phyloP scores from a whole-genome alignment of 2,113 vertebrate genomes.

The Rhinoderma darwinii region DNA sequence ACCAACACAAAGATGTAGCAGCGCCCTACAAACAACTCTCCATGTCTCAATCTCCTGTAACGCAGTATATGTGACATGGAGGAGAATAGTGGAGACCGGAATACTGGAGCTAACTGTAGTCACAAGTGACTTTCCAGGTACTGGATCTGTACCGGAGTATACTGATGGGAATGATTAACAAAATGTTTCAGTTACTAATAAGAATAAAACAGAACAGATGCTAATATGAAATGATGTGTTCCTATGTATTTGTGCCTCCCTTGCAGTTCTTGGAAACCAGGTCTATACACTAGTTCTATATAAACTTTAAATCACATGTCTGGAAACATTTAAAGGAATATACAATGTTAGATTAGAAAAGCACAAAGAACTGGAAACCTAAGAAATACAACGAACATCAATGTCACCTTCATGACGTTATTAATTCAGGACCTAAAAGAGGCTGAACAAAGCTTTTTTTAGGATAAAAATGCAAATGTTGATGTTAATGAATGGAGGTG shows the following conservation, averaged over 20 bases:
- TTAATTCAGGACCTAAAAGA: neutral
- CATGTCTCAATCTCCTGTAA: too few species aligned
- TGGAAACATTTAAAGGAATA: neutral
- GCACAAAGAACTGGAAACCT: neutral
- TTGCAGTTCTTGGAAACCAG: neutral
- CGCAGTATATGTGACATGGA: too few species aligned
- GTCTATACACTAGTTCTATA: neutral
- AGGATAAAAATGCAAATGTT: conserved; percentile 10
- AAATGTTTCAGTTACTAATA: neutral
- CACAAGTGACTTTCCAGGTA: too few species aligned
- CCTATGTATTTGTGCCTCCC: neutral
- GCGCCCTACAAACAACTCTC: too few species aligned
- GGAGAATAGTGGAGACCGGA: too few species aligned
- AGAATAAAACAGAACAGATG: neutral
- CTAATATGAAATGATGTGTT: neutral
- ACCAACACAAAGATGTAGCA: too few species aligned
- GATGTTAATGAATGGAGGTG: neutral
- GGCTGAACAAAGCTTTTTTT: neutral
- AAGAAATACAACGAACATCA: neutral
- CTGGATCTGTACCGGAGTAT: too few species aligned
- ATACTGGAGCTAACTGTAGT: too few species aligned
- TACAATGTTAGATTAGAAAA: neutral
- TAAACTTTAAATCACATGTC: neutral
- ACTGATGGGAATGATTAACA: too few species aligned
- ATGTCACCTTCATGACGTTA: neutral